A percentile compares a stretch with the other conserved stretches of the same genome.
phyloP scores from a whole-genome alignment of 1,140 invertebrate species.

The Zophobas atratus region DNA sequence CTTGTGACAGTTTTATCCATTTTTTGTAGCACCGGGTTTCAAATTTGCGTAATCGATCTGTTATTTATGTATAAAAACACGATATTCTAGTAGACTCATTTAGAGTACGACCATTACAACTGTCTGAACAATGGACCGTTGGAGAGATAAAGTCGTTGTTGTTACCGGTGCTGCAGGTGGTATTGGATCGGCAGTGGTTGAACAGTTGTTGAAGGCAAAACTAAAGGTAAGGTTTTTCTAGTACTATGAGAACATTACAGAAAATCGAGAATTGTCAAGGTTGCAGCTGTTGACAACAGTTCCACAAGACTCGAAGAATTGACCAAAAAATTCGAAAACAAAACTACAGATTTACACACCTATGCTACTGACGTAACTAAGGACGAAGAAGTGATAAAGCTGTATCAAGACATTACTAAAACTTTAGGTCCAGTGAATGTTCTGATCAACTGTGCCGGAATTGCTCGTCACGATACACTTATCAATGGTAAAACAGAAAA shows the following conservation, averaged over 20 bases:
- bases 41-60: too few relatives aligned
- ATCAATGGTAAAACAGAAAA: conserved; percentile 38
- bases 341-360: conserved; percentile 39
- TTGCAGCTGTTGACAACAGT: neutral
- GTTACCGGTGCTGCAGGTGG: too few relatives aligned
- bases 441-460: conserved; percentile 80
- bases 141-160: too few relatives aligned
- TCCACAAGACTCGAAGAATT: neutral
- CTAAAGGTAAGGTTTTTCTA: neutral
- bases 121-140: too few relatives aligned
- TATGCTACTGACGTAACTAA: conserved; percentile 75
- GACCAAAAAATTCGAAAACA: neutral
- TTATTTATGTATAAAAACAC: too few relatives aligned
- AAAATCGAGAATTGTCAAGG: neutral
- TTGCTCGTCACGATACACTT: conserved; percentile 21
- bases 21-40: too few relatives aligned
- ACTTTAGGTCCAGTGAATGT: conserved; percentile 76
- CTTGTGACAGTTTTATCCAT: too few relatives aligned
- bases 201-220: too few relatives aligned
- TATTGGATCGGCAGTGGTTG: too few relatives aligned
- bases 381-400: conserved; percentile 74
- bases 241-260: neutral
- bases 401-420: conserved; percentile 74
- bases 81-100: too few relatives aligned
- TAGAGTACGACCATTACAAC: too few relatives aligned